A percentile compares a stretch with the other conserved stretches of the same genome.
Conservation (phyloP, 2,113 vertebrate genomes). For the Myotis davidii region DNA sequence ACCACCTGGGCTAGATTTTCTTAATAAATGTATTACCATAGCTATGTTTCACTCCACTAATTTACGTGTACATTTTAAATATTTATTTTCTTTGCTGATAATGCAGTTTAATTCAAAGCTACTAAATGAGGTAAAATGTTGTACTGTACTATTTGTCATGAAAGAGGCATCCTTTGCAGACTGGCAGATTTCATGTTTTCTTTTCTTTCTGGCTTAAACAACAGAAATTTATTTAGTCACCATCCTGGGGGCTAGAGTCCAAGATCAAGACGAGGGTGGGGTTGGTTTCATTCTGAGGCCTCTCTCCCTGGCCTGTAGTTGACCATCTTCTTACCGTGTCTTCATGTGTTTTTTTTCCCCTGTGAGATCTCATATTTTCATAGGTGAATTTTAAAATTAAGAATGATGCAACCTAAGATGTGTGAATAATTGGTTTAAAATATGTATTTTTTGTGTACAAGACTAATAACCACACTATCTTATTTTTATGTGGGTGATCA, state of each 20-base stretch:
- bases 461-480: not conserved
- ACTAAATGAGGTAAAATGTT: conserved; percentile 1
- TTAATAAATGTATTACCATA: not conserved
- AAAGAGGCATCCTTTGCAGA: conserved; percentile 24
- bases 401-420: conserved; percentile 2
- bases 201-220: not conserved
- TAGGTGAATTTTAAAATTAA: conserved; percentile 38
- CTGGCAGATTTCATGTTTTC: not conserved
- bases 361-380: not conserved
- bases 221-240: not conserved
- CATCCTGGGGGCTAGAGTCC: not conserved
- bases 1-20: not conserved
- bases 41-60: conserved; percentile 36
- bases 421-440: conserved; percentile 42
- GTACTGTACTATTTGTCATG: not conserved
- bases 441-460: not conserved
- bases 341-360: not conserved
- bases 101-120: conserved; percentile 33
- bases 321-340: not conserved
- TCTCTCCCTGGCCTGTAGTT: not conserved
- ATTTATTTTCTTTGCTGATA: conserved; percentile 24
- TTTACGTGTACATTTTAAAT: conserved; percentile 11
- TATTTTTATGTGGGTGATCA: not conserved
- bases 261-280: not conserved
- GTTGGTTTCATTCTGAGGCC: too few relatives aligned